Base-by-base conservation (phyloP, 2,113 vertebrate genomes). In the Podilymbus podiceps region DNA sequence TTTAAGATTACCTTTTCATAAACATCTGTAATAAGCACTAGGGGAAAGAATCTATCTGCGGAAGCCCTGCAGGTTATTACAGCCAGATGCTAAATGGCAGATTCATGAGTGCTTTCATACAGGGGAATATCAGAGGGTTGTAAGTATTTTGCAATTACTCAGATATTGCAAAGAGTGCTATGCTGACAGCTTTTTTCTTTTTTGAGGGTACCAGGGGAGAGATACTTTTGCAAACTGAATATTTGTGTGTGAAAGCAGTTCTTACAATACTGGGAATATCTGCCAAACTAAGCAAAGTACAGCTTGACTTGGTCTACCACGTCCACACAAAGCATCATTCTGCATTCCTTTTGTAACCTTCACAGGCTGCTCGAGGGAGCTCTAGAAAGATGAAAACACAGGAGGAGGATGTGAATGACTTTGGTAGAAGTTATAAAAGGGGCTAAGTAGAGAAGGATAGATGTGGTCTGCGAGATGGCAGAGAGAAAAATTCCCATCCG, bases 231-330 rank as follows among this genome's bases (percentile, higher is more conserved):
- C 63, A 71, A 90, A 44, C 72, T 42, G 31, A 90, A 1, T 71
- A 75, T 77, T 80, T 95, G 80, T 78, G 69, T 63, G 64, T 0
- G 0, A 87, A 94, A 92, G 59, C 73, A 87, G 63, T 67, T 92
- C 95, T 86, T 71, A 12, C 44, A 80, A 67, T 73, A 17, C 47
- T 30, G 47, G 63, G 68, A 92, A 16, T 93, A 56, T 74, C 60
- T 85, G 86, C 80, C 88, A 92, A 92, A 64, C 59, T 86, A 93
- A 93, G 85, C 88, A 76, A 79, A 92, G 71, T 52, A 53, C 53
- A 24, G 46, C 84, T 89, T 13, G 1, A 59, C 58, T 58, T 64
- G 35, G 58, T 76, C 82, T 49, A 69, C 59, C 71, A 33, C 0
- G 0, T 88, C 85, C 55, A 35, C 91, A 33, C 59, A 11, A 64